Evolutionary conservation across 2,113 vertebrate genomes (phyloP).

Genomic region (Lepus timidus): DNA sequence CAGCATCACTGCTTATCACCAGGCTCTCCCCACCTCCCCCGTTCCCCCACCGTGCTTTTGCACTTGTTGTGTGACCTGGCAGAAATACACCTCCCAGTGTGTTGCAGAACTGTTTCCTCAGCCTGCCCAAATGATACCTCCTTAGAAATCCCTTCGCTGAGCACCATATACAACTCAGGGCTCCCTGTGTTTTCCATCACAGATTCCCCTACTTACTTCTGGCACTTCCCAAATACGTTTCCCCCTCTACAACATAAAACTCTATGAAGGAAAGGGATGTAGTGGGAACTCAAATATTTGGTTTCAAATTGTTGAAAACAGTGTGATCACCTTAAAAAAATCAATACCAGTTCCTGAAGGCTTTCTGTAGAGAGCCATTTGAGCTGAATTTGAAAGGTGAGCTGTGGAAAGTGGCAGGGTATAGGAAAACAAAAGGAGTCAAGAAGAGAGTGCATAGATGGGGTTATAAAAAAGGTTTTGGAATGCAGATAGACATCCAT

Average conservation of each 20-base stretch:
- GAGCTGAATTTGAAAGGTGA: conserved; percentile 34
- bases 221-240: not conserved
- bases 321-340: not conserved
- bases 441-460: not conserved
- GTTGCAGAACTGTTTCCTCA: not conserved
- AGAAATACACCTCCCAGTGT: not conserved
- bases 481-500: not conserved
- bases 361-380: not conserved
- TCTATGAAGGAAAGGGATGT: not conserved
- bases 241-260: not conserved
- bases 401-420: not conserved
- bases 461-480: not conserved
- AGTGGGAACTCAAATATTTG: not conserved
- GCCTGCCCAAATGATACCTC: not conserved
- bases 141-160: not conserved
- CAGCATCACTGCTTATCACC: too few relatives aligned
- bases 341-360: not conserved
- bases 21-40: not conserved
- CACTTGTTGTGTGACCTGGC: not conserved
- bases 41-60: not conserved
- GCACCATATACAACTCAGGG: accelerated
- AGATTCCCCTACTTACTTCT: not conserved
- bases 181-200: not conserved
- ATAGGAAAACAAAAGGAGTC: not conserved
- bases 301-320: not conserved